Evolutionary conservation across 2,113 vertebrate species (phyloP).

Genomic region (Edolisoma coerulescens): DNA sequence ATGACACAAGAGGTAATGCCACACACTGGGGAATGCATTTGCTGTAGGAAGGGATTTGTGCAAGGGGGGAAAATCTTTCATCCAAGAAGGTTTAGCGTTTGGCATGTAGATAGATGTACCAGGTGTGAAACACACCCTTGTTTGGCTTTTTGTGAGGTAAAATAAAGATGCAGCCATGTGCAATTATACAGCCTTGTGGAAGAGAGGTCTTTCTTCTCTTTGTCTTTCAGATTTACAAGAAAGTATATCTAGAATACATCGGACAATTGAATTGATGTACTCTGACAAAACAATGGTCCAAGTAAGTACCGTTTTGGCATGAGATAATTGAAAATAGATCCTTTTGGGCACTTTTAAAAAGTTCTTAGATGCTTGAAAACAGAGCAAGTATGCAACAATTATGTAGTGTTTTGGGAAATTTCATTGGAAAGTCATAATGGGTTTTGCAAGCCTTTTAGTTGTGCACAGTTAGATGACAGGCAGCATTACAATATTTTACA

Average conservation of each 20-base stretch:
- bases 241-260: slow-evolving; percentile 94
- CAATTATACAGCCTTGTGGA: neutral
- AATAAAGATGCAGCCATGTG: neutral
- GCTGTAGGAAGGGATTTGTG: neutral
- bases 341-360: neutral
- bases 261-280: slow-evolving; percentile 97
- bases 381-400: neutral
- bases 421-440: neutral
- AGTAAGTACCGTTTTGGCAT: slow-evolving; percentile 72
- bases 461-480: neutral
- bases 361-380: neutral
- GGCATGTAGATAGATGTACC: neutral
- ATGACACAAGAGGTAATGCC: slow-evolving; percentile 87
- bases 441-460: neutral
- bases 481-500: fast-evolving
- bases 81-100: neutral
- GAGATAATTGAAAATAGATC: neutral
- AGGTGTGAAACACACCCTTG: fast-evolving
- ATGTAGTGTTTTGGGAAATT: neutral
- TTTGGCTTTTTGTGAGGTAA: neutral
- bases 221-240: slow-evolving; percentile 87
- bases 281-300: slow-evolving; percentile 97
- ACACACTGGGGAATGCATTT: neutral
- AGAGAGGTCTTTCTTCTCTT: neutral
- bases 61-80: neutral